Base-by-base conservation (phyloP, 2,888 invertebrate species). In the Drosophila neonasuta region DNA sequence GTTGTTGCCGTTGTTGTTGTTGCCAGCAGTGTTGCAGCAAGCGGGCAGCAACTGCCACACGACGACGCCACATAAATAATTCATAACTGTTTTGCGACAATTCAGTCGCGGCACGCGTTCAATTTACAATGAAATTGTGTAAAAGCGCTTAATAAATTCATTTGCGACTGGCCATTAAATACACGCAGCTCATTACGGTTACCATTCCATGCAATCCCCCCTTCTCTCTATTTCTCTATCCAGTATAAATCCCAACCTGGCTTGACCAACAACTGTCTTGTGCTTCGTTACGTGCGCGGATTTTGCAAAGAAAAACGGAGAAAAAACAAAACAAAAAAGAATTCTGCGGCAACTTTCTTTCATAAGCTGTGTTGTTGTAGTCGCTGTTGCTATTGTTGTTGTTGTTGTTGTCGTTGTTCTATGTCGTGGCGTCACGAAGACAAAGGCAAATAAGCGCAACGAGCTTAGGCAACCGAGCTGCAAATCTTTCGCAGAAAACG, bases 1-100 rank as follows among this genome's bases (percentile, higher is more conserved):
- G 42, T 63, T 17, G 17, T 17, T 55, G 48, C 32, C 4, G 34
- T 9, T 30, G 30, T 9, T 32, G 32, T n/a, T 36, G 36, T 36
- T 36, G 48, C 56, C 74, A 20, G 45, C 41, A 58, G 55, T 66
- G 36, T 57, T 50, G 34, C 20, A 56, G 49, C 42, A 13, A 20
- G 44, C 34, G 15, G 39, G 44, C 39, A 30, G 54, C 54, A n/a
- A 30, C 45, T 24, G 29, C 39, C 39, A 41, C 68, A 42, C 54
- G 56, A 52, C 30, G 48, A 55, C 63, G 77, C 77, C 61, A 64
- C 80, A 87, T 87, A 87, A 88, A 87, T 87, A 87, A 87, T 87
- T 88, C 86, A 87, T 87, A 87, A 85, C 86, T 81, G 86, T 86
- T 87, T 87, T 87, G 87, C 87, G 83, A 85, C 84, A 85, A 87